Conservation (phyloP, 2,113 vertebrate species). For the Xiphophorus maculatus region DNA sequence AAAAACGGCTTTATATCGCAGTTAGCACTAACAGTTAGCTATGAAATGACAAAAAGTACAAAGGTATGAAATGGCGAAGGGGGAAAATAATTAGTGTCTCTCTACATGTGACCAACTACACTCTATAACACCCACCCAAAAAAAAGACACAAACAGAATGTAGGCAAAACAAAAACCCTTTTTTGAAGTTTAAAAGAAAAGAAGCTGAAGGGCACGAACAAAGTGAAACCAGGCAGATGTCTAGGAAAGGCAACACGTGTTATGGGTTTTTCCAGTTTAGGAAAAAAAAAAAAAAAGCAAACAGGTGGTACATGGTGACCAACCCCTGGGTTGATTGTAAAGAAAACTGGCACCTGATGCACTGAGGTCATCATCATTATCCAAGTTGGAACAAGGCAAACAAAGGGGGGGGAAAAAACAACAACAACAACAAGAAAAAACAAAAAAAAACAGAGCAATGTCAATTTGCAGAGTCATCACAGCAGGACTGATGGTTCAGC, state of each 20-base stretch:
- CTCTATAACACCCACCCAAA: not conserved
- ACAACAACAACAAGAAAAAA: not conserved
- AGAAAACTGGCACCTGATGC: slow-evolving; percentile 37
- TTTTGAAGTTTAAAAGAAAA: slow-evolving; percentile 18
- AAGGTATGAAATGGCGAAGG: not conserved
- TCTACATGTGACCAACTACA: not conserved
- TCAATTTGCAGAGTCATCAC: slow-evolving; percentile 8
- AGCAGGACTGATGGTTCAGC: not conserved
- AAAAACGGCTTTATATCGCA: not conserved
- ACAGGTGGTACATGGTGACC: slow-evolving; percentile 26
- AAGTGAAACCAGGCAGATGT: slow-evolving; percentile 13
- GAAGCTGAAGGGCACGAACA: slow-evolving; percentile 40
- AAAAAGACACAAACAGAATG: not conserved
- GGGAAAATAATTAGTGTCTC: not conserved
- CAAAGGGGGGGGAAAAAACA: not conserved
- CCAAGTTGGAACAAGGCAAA: slow-evolving; percentile 58
- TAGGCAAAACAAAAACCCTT: not conserved
- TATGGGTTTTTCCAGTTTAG: not conserved
- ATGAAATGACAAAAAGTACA: not conserved
- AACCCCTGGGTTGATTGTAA: slow-evolving; percentile 13
- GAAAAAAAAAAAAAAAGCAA: not conserved
- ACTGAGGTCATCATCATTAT: slow-evolving; percentile 40
- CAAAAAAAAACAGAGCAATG: not conserved
- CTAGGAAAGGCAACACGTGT: slow-evolving; percentile 45
- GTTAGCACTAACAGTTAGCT: no score